These are phyloP conservation scores for Anas bahamensis DNA, from an alignment of 2,797 vertebrate species.

Conservation along the genomic window DNA sequence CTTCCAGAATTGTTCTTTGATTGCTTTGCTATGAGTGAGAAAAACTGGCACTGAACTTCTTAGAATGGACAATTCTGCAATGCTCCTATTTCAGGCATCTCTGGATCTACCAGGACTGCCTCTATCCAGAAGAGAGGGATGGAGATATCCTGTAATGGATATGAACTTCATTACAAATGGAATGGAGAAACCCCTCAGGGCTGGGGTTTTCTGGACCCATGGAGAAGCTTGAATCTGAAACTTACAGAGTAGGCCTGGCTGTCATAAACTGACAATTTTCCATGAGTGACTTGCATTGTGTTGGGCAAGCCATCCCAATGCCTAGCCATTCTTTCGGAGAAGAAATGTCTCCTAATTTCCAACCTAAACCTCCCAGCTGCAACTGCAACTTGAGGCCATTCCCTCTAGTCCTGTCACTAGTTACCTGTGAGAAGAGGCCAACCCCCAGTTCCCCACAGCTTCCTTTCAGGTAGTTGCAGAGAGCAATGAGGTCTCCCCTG, in stretches of 20 bases:
- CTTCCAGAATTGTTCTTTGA: constrained; percentile 33
- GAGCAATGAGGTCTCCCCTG: too few relatives aligned
- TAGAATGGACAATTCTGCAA: not conserved
- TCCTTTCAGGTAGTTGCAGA: too few relatives aligned
- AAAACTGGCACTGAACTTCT: constrained; percentile 17
- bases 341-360: too few relatives aligned
- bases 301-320: too few relatives aligned
- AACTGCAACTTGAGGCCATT: too few relatives aligned
- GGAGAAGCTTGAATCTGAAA: not conserved
- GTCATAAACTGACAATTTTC: not conserved
- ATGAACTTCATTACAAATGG: not conserved
- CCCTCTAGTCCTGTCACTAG: too few relatives aligned
- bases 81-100: fast-evolving
- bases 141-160: not conserved
- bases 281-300: not conserved
- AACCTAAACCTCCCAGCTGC: too few relatives aligned
- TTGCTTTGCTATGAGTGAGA: not conserved
- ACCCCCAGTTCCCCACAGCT: too few relatives aligned
- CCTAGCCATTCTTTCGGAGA: too few relatives aligned
- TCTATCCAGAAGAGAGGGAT: not conserved
- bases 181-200: not conserved
- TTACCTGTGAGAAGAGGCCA: too few relatives aligned
- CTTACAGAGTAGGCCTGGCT: not conserved
- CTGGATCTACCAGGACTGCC: not conserved
- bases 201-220: not conserved